Conservation (phyloP, 2,888 invertebrate species). For the Agapetus fuscipes region DNA sequence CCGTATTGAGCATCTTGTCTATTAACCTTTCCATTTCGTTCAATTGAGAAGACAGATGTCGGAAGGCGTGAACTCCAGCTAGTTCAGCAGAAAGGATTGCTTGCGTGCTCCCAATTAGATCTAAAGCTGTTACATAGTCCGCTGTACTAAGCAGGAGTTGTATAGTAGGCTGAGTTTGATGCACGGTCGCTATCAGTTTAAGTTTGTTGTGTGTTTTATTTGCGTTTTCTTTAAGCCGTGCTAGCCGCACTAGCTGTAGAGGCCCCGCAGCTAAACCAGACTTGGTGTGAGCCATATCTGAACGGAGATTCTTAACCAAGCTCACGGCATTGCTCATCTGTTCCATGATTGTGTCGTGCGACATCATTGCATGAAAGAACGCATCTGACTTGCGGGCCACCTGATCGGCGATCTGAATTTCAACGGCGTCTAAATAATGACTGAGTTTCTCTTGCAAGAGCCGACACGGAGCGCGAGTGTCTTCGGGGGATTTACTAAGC, state of each 20-base stretch:
- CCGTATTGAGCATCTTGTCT: constrained; percentile 92
- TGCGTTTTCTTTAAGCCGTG: constrained; percentile 56
- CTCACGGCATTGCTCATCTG: constrained; percentile 78
- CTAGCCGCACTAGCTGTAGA: constrained; percentile 63
- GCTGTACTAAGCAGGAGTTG: constrained; percentile 89
- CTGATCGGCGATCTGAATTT: constrained; percentile 87
- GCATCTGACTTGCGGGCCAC: constrained; percentile 92
- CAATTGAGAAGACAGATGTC: constrained; percentile 91
- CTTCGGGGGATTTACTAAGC: constrained; percentile 40
- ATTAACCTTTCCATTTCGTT: constrained; percentile 93
- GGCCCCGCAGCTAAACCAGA: constrained; percentile 70
- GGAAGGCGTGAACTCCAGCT: constrained; percentile 87
- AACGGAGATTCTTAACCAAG: constrained; percentile 63
- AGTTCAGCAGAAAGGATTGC: constrained; percentile 85
- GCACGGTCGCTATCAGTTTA: constrained; percentile 88
- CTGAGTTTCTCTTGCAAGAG: constrained; percentile 84
- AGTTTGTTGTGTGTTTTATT: constrained; percentile 61
- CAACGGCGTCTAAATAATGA: constrained; percentile 90
- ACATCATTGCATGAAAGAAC: constrained; percentile 97
- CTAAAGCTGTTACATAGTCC: constrained; percentile 95
- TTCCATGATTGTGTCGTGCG: constrained; percentile 94
- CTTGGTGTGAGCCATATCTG: constrained; percentile 70
- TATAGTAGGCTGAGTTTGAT: constrained; percentile 96
- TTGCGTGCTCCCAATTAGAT: constrained; percentile 93
- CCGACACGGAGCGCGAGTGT: constrained; percentile 53